Conservation (phyloP, 2,888 invertebrate genomes). For the Catocala sponsa region DNA sequence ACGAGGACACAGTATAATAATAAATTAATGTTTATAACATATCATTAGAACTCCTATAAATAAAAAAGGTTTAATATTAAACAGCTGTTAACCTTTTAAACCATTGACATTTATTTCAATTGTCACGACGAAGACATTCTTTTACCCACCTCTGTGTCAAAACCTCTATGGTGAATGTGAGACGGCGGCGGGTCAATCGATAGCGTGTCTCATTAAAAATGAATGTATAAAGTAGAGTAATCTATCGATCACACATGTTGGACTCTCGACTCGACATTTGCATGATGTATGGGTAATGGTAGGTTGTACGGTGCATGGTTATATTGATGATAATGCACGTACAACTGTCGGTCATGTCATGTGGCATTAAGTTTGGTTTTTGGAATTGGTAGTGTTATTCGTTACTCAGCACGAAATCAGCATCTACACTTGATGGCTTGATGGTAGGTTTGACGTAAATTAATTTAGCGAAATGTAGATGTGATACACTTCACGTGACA, state of each 20-base stretch:
- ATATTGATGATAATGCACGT: no score
- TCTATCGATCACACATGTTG: slow-evolving; percentile 52
- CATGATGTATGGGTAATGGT: slow-evolving; percentile 32
- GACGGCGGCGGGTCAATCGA: slow-evolving; percentile 68
- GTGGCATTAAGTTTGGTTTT: no score
- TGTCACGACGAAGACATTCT: neutral
- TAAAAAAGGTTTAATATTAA: neutral
- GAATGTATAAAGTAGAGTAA: slow-evolving; percentile 46
- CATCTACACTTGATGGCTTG: no score
- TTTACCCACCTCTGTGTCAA: neutral
- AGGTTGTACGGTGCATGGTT: neutral
- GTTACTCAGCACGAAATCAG: no score
- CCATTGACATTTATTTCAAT: neutral
- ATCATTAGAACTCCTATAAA: no score
- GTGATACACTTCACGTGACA: no score
- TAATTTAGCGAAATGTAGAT: no score
- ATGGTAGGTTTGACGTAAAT: no score
- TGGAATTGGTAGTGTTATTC: no score
- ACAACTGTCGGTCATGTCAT: no score
- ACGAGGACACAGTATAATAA: no score
- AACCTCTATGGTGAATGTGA: slow-evolving; percentile 4
- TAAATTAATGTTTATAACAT: no score
- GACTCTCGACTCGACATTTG: slow-evolving; percentile 41
- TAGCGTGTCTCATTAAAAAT: slow-evolving; percentile 69
- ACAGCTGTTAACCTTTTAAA: slow-evolving; percentile 1